Conservation (phyloP, 2,888 invertebrate species). For the Chrysomela aeneicollis region DNA sequence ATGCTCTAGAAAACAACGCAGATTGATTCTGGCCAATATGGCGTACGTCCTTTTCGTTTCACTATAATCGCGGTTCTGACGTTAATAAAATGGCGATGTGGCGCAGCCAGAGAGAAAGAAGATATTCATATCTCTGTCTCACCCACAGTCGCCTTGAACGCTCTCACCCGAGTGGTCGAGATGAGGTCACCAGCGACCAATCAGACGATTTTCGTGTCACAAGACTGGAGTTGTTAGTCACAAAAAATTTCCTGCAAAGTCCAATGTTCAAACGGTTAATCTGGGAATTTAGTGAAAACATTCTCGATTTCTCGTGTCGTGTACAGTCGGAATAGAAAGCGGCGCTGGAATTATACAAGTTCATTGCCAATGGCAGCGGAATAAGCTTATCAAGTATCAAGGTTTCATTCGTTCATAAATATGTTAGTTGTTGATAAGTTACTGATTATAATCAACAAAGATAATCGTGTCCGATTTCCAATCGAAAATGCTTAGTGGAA, state of each 20-base stretch:
- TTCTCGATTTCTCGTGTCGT: not conserved
- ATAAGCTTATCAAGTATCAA: too few relatives aligned
- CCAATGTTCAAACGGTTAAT: not conserved
- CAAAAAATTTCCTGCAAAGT: not conserved
- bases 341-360: not conserved
- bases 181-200: not conserved
- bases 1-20: not conserved
- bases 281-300: not conserved
- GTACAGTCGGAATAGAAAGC: not conserved
- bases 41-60: not conserved
- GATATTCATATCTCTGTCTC: not conserved
- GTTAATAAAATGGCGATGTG: not conserved
- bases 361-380: not conserved
- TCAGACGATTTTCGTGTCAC: not conserved
- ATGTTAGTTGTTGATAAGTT: too few relatives aligned
- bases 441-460: too few relatives aligned
- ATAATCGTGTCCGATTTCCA: too few relatives aligned
- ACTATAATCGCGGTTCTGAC: not conserved
- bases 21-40: not conserved
- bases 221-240: not conserved
- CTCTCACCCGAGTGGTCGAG: not conserved
- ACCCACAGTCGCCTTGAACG: not conserved
- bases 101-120: not conserved
- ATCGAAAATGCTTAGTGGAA: too few relatives aligned
- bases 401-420: too few relatives aligned